Percentiles rank a stretch among this genome's conserved stretches.
Conservation (phyloP, 2,888 invertebrate genomes). For the Brachycybe producta region DNA sequence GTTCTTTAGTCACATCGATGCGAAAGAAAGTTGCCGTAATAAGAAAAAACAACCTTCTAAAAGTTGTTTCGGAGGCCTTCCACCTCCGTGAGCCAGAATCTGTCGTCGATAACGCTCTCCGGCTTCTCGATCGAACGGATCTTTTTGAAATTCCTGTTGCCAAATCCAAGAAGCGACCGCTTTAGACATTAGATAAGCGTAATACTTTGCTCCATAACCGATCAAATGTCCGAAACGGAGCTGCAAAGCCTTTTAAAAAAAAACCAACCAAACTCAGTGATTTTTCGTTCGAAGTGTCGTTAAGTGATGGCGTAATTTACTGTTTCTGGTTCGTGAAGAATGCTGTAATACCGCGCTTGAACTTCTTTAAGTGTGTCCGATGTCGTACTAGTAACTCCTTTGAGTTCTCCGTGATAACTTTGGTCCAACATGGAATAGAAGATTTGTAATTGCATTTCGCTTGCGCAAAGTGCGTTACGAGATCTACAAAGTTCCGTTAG, state of each 20-base stretch:
- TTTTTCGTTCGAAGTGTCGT: constrained; percentile 4
- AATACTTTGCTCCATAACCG: constrained; percentile 97
- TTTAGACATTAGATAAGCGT: constrained; percentile 88
- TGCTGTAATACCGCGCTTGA: constrained; percentile 68
- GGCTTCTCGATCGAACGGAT: constrained; percentile 58
- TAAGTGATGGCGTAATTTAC: constrained; percentile 37
- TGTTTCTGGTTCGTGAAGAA: constrained; percentile 77
- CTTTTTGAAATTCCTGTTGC: constrained; percentile 66
- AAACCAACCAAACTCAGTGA: constrained; percentile 8
- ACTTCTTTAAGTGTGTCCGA: constrained; percentile 60
- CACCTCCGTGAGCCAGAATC: constrained; percentile 76
- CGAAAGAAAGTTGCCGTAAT: not conserved
- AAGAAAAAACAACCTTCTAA: constrained; percentile 48
- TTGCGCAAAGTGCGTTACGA: constrained; percentile 74
- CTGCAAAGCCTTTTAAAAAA: constrained; percentile 66
- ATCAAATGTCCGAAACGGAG: constrained; percentile 89
- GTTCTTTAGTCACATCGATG: no score
- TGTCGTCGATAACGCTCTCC: constrained; percentile 65
- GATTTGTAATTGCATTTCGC: constrained; percentile 74
- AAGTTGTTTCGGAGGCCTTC: constrained; percentile 61
- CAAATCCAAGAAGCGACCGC: constrained; percentile 88
- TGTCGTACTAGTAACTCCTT: constrained; percentile 41
- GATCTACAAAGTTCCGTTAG: constrained; percentile 66
- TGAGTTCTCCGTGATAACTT: constrained; percentile 58
- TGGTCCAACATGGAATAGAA: constrained; percentile 89